These are phyloP conservation scores for Odocoileus hemionus DNA, from an alignment of 2,113 vertebrate species.

Conservation along the genomic window DNA sequence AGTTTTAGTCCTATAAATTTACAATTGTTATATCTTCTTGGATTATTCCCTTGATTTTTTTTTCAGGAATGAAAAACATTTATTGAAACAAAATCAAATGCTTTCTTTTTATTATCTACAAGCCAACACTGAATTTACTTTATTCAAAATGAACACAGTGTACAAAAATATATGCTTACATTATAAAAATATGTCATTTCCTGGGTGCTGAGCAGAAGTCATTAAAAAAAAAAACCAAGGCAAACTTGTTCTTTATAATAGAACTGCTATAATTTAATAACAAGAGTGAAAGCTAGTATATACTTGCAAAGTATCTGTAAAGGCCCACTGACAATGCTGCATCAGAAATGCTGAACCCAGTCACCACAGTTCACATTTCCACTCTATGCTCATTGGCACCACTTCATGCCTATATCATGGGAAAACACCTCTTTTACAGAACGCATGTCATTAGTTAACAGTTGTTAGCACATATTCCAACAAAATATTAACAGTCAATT, in stretches of 20 bases:
- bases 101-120: slow-evolving; percentile 86
- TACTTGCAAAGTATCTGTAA: slow-evolving; percentile 31
- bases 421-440: background rate
- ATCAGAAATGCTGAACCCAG: slow-evolving; percentile 7
- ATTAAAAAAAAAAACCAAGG: slow-evolving; percentile 75
- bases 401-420: background rate
- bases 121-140: slow-evolving; percentile 86
- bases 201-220: slow-evolving; percentile 78
- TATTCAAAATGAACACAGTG: slow-evolving; percentile 86
- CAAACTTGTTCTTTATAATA: slow-evolving; percentile 69
- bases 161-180: slow-evolving; percentile 86
- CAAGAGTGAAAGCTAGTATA: slow-evolving; percentile 52
- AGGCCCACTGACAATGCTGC: slow-evolving; percentile 52
- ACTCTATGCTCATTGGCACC: background rate
- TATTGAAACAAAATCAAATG: slow-evolving; percentile 86
- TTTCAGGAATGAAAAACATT: slow-evolving; percentile 81
- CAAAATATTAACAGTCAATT: background rate
- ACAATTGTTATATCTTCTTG: background rate
- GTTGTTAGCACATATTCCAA: slow-evolving; percentile 5
- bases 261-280: slow-evolving; percentile 58
- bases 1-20: background rate
- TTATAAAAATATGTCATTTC: slow-evolving; percentile 85
- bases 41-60: background rate
- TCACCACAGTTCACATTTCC: background rate
- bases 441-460: background rate